phyloP scores from a whole-genome alignment of 2,113 vertebrate species.

The Sturnira hondurensis region DNA sequence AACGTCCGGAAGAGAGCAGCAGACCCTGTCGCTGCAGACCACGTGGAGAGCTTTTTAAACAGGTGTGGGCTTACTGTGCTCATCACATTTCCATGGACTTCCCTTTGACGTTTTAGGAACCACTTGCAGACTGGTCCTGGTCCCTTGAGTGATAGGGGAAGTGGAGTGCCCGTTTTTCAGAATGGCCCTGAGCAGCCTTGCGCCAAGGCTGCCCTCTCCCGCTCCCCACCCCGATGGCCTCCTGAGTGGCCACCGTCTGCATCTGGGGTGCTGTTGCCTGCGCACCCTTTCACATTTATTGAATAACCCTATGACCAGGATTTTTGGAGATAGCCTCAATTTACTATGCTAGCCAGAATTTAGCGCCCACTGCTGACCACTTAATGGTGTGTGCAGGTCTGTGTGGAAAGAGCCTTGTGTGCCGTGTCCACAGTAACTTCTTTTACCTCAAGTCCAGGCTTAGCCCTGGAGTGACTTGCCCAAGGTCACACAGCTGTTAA shows the following conservation, averaged over 20 bases:
- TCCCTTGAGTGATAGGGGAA: background rate
- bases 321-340: background rate
- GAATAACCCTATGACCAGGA: background rate
- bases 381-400: background rate
- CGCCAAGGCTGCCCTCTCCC: background rate
- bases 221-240: fast-evolving
- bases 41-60: background rate
- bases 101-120: background rate
- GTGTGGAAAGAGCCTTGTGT: background rate
- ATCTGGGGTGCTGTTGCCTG: background rate
- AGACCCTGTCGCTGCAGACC: background rate
- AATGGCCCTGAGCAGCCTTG: background rate
- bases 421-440: background rate
- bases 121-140: background rate
- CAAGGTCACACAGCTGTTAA: background rate
- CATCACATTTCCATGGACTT: background rate
- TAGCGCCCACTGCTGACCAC: background rate
- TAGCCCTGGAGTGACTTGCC: background rate
- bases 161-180: background rate
- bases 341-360: background rate
- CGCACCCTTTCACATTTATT: background rate
- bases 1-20: background rate
- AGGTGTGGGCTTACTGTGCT: background rate
- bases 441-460: background rate
- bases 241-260: background rate